Percentiles rank a stretch among this genome's conserved stretches.
Evolutionary conservation across 35 echinoderm and acorn worm species (phyloP).

Genomic region (Hemicentrotus pulcherrimus): DNA sequence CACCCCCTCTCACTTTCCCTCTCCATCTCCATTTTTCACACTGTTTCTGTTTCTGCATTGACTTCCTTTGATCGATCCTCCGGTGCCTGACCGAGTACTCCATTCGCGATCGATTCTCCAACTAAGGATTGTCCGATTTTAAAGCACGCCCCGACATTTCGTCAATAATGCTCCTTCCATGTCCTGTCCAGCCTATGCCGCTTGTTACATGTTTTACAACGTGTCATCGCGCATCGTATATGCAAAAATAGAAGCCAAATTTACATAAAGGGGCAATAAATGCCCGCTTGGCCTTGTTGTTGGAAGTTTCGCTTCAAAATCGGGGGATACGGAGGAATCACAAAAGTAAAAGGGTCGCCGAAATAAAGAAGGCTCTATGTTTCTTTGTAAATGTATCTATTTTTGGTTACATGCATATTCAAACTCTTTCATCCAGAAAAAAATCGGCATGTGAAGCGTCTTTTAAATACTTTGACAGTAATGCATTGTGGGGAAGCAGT

Average conservation of each 20-base stretch:
- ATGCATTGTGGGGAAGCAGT: no score
- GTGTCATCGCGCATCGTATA: neutral
- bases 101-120: neutral
- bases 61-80: neutral
- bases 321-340: neutral
- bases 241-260: neutral
- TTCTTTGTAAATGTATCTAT: no score
- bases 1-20: neutral
- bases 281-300: neutral
- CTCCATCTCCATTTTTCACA: neutral
- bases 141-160: neutral
- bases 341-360: no score
- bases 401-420: no score
- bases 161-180: neutral
- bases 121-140: constrained; percentile 3
- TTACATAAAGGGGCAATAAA: neutral
- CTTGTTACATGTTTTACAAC: neutral
- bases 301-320: neutral
- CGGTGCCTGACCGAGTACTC: neutral
- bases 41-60: neutral
- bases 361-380: no score
- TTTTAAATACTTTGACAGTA: no score
- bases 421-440: no score
- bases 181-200: neutral
- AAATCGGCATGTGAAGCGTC: no score